phyloP scores from a whole-genome alignment of 2,113 vertebrate species.

The Tylochromis polylepis region DNA sequence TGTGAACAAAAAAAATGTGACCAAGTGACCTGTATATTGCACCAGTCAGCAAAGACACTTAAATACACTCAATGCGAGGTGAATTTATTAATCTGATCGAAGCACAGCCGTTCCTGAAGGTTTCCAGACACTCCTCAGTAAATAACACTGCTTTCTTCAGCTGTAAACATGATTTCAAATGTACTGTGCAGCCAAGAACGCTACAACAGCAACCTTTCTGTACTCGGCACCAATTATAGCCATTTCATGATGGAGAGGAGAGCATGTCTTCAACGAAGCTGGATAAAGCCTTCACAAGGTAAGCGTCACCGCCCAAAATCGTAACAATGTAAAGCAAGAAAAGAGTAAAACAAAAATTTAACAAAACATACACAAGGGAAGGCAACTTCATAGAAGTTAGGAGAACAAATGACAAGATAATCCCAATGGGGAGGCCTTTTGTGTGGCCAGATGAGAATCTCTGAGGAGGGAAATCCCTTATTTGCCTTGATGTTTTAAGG shows the following conservation, averaged over 20 bases:
- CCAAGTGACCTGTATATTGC: background rate
- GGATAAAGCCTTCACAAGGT: background rate
- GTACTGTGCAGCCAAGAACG: background rate
- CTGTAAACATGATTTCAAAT: conserved; percentile 29
- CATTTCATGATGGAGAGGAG: background rate
- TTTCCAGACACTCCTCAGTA: background rate
- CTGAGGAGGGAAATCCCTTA: conserved; percentile 52
- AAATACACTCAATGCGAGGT: background rate
- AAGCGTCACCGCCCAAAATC: conserved; percentile 37
- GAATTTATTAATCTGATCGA: background rate
- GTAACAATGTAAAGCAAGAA: conserved; percentile 64
- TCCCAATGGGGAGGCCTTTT: conserved; percentile 71
- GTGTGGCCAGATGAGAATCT: conserved; percentile 56
- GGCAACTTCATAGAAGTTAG: conserved; percentile 84
- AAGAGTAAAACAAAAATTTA: conserved; percentile 19
- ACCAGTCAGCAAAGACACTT: background rate
- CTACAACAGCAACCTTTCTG: background rate
- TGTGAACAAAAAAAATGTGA: background rate
- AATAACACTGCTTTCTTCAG: background rate
- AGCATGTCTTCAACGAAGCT: background rate
- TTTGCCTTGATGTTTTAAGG: background rate
- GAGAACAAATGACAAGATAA: conserved; percentile 72
- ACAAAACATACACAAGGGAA: conserved; percentile 58
- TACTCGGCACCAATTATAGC: background rate
- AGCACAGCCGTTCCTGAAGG: background rate